Conservation (phyloP, 2,113 vertebrate genomes). For the Tamias sibiricus region DNA sequence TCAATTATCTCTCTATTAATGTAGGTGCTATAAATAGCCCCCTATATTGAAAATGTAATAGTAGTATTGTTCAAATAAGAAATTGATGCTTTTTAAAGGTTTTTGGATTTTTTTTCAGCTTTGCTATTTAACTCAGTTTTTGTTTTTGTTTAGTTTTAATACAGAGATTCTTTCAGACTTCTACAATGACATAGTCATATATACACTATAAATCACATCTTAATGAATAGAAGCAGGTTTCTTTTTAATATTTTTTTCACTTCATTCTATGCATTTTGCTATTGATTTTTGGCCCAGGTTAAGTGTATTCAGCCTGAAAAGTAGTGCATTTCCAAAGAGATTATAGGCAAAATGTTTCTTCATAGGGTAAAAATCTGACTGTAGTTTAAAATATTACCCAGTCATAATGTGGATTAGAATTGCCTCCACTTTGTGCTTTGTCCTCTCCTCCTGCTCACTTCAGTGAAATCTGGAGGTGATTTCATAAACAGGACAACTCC, state of each 20-base stretch:
- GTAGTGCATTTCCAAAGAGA: slow-evolving; percentile 7
- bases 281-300: not conserved
- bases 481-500: not conserved
- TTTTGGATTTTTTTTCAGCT: not conserved
- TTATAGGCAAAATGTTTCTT: slow-evolving; percentile 6
- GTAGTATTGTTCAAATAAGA: not conserved
- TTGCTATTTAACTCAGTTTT: not conserved
- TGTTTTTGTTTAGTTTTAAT: not conserved
- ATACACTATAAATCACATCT: slow-evolving; percentile 1
- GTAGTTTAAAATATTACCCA: not conserved
- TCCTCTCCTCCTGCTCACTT: not conserved
- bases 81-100: not conserved
- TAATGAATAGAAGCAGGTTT: not conserved
- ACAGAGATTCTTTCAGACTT: slow-evolving; percentile 4
- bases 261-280: not conserved
- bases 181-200: not conserved
- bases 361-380: not conserved
- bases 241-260: not conserved
- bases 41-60: not conserved
- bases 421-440: not conserved
- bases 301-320: not conserved
- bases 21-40: not conserved
- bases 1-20: slow-evolving; percentile 35
- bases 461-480: not conserved
- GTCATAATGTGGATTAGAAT: not conserved